These are phyloP conservation scores for Campoplex capitator DNA, from an alignment of 2,888 invertebrate genomes.

Conservation along the genomic window DNA sequence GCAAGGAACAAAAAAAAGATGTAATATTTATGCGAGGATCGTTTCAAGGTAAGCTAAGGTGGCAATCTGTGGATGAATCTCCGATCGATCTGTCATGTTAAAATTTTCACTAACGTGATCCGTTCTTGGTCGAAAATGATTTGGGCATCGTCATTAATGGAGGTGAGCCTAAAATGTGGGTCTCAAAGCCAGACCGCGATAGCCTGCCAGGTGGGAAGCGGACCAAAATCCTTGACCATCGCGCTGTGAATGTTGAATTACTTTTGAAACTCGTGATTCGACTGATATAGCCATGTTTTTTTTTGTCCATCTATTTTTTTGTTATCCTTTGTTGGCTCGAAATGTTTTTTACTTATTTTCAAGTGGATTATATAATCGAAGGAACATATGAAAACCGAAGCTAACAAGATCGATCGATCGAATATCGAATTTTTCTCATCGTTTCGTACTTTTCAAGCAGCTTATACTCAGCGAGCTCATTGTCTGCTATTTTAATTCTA, in stretches of 20 bases:
- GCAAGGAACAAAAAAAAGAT: background rate
- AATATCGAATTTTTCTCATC: background rate
- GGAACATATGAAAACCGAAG: background rate
- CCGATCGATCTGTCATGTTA: slow-evolving; percentile 29
- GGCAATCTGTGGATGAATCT: slow-evolving; percentile 17
- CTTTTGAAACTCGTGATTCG: slow-evolving; percentile 20
- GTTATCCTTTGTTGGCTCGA: background rate
- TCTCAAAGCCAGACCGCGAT: slow-evolving; percentile 54
- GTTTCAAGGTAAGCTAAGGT: slow-evolving; percentile 4
- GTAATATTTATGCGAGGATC: background rate
- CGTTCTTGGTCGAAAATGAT: slow-evolving; percentile 6
- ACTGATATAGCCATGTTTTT: slow-evolving; percentile 16
- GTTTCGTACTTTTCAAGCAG: background rate
- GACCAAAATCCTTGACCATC: slow-evolving; percentile 42
- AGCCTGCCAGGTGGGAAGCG: slow-evolving; percentile 78
- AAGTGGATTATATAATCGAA: background rate
- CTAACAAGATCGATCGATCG: background rate
- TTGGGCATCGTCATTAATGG: slow-evolving; percentile 39
- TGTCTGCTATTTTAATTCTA: slow-evolving; percentile 16
- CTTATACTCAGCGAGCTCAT: background rate
- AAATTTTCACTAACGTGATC: slow-evolving; percentile 5
- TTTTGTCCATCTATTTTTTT: slow-evolving; percentile 20
- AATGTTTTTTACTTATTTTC: background rate
- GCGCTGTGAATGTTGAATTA: slow-evolving; percentile 23
- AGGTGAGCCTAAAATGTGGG: slow-evolving; percentile 9